Base-by-base conservation (phyloP, 1,140 invertebrate species). In the Polypedilum vanderplanki region DNA sequence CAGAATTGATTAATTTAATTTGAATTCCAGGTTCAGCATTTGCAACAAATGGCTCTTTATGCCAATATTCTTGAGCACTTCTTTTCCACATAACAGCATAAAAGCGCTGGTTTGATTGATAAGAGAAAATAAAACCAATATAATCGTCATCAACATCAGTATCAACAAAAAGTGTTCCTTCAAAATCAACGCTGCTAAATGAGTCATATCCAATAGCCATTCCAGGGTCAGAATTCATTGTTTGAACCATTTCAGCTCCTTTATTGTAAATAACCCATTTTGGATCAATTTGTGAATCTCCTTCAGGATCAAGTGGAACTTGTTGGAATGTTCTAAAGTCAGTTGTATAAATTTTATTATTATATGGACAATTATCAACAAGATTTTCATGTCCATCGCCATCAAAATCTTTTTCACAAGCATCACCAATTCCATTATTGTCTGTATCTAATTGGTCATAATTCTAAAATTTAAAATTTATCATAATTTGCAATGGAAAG, bases 61-160 rank as follows among this genome's bases (percentile, higher is more conserved):
- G 90, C 97, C 97, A 98, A 81, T 98, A 98, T 0, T 93, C 95
- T 84, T 98, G 96, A 0, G 88, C 87, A 76, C 90, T 89, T 82
- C 97, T 97, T 85, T 98, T 98, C 97, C 97, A 98, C 91, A 97
- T 96, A 0, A 98, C 94, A 9, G 92, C 89, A 82, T 98, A 98
- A 83, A 98, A 98, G 78, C 92, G 91, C 64, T 90, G 90, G 79
- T 95, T 97, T 83, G 94, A 92, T 83, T 98, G 96, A 80, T 97
- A 98, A 78, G 90, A 92, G 84, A 97, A 97, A 40, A 98, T 91
- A 78, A 98, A 98, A 8, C 97, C 97, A 40, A 95, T 94, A 78
- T 96, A 98, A 82, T 98, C 97, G 80, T 98, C 96, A 80, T 98
- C 97, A n/a, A 92, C 91, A 64, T 95, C 91, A 0, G 93, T 93